Base-by-base conservation (phyloP, 2,888 invertebrate species). In the Coenonympha glycerion region DNA sequence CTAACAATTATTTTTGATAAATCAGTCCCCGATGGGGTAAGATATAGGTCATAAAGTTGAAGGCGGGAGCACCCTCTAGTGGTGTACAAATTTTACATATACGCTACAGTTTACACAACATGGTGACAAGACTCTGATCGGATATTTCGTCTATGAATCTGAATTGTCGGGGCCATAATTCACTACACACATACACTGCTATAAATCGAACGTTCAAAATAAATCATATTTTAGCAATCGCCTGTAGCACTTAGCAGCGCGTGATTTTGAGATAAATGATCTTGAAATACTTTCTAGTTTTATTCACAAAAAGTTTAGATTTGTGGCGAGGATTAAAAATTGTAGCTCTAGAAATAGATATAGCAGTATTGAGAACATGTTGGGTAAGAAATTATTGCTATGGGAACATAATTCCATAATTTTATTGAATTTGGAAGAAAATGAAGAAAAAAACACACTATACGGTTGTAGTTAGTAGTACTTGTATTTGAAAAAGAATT, bases 181-280 rank as follows among this genome's bases (percentile, higher is more conserved):
- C 40, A 54, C 51, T 54, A n/a, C n/a, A n/a, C n/a, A n/a, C n/a
- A n/a, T 52, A 46, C 48, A 52, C 52, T 52, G 22, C 34, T 22
- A 42, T 40, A 34, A n/a, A n/a, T n/a, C n/a, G n/a, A 46, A 24
- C 15, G 16, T 47, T 37, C 37, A 15, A 37, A 49, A n/a, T 46
- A 37, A 49, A n/a, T 46, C 33, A 18, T 30, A 47, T 11, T 39
- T 31, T 45, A 33, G 44, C 44, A 30, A 19, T 22, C 42, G 47
- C 44, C 37, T 39, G 42, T 26, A 26, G 48, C n/a, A n/a, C n/a
- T n/a, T n/a, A n/a, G n/a, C 33, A 21, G 37, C 18, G 3, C 45
- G 42, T 31, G 34, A 6, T 44, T 26, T 28, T 19, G 24, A 49
- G 44, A 40, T 49, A 49, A 34, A 40, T n/a, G 11, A 33, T 39